Percentiles rank a stretch among this genome's conserved stretches.
Evolutionary conservation across 2,888 invertebrate genomes (phyloP).

Genomic region (Drosophila diplacantha): DNA sequence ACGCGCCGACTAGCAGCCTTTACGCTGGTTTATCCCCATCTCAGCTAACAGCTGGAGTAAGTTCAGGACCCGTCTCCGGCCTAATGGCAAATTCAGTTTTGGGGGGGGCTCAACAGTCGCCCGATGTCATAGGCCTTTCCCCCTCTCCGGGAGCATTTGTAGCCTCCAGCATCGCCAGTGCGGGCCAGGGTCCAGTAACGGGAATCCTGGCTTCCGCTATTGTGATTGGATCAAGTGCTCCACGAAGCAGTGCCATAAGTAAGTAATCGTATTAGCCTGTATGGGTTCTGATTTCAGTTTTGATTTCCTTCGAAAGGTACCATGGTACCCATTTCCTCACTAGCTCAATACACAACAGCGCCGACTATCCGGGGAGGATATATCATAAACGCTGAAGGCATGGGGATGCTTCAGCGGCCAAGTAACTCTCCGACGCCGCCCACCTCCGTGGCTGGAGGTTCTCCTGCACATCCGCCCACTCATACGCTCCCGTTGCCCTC

Average conservation of each 20-base stretch:
- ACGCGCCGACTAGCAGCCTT: constrained; percentile 74
- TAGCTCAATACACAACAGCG: constrained; percentile 76
- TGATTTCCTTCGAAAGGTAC: constrained; percentile 59
- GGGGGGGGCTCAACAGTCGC: constrained; percentile 73
- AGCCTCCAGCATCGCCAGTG: constrained; percentile 47
- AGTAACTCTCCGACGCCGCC: constrained; percentile 70
- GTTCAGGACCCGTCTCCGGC: constrained; percentile 35
- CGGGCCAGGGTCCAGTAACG: constrained; percentile 43
- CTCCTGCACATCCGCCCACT: constrained; percentile 53
- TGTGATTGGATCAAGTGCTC: constrained; percentile 66
- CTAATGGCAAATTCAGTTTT: constrained; percentile 60
- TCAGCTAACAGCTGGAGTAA: constrained; percentile 53
- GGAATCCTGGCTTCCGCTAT: constrained; percentile 69
- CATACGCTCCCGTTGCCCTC: constrained; percentile 38
- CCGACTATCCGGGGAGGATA: constrained; percentile 76
- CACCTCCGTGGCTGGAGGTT: constrained; percentile 49
- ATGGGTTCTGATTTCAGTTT: not conserved
- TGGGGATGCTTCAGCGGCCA: constrained; percentile 72
- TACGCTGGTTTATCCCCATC: constrained; percentile 73
- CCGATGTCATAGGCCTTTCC: constrained; percentile 75
- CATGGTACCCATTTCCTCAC: constrained; percentile 74
- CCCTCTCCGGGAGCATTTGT: constrained; percentile 69
- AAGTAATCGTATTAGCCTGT: constrained; percentile 37
- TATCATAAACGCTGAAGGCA: constrained; percentile 72
- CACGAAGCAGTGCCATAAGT: constrained; percentile 64